phyloP scores from a whole-genome alignment of 2,797 vertebrate species.

The Poliocrania exsul region DNA sequence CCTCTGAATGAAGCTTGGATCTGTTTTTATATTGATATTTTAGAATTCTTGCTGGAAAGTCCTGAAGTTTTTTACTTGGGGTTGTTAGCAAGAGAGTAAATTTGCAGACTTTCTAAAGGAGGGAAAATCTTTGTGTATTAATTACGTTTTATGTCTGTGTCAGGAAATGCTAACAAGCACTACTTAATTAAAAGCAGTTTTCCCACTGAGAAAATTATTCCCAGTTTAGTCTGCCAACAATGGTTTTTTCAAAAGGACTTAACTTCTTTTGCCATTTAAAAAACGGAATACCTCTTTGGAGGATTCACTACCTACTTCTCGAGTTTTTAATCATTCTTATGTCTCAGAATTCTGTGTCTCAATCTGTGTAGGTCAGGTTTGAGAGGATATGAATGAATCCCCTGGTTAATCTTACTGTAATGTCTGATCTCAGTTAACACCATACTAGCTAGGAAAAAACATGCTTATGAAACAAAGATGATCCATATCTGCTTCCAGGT shows the following conservation, averaged over 20 bases:
- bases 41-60: neutral
- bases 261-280: neutral
- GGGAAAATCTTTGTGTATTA: slow-evolving; percentile 11
- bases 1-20: neutral
- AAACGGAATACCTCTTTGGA: neutral
- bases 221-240: neutral
- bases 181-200: slow-evolving; percentile 43
- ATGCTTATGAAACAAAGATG: neutral
- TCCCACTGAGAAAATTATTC: slow-evolving; percentile 28
- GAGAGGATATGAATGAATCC: neutral
- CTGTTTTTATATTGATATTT: neutral
- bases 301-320: neutral
- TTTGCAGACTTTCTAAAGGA: neutral
- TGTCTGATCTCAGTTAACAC: neutral
- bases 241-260: neutral
- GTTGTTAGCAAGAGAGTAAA: neutral
- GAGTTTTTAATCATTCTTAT: neutral
- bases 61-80: neutral
- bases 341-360: neutral
- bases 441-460: neutral
- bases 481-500: neutral
- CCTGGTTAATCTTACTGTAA: neutral
- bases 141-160: neutral
- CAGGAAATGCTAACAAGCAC: neutral
- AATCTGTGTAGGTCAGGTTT: neutral